Conservation (phyloP, 2,113 vertebrate species). For the Apeltes quadracus region DNA sequence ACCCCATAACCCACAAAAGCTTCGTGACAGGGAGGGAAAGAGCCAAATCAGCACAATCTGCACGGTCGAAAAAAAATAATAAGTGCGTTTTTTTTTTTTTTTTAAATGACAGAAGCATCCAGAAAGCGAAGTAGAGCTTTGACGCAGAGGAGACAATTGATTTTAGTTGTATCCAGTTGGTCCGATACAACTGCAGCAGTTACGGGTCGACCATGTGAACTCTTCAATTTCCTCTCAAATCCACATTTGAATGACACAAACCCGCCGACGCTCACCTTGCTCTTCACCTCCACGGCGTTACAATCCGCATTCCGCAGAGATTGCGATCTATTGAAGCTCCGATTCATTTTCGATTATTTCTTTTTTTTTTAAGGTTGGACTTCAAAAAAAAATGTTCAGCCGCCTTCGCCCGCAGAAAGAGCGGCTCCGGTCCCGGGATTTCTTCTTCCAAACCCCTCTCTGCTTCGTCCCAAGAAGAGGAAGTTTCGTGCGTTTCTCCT, state of each 20-base stretch:
- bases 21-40: slow-evolving; percentile 17
- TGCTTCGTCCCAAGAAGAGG: slow-evolving; percentile 18
- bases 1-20: background rate
- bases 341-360: slow-evolving; percentile 83
- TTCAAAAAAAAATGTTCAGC: slow-evolving; percentile 38
- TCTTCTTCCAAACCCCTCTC: slow-evolving; percentile 4
- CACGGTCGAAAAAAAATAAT: slow-evolving; percentile 24
- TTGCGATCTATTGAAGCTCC: slow-evolving; percentile 92
- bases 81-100: too few relatives aligned
- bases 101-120: slow-evolving; percentile 26
- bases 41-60: slow-evolving; percentile 43
- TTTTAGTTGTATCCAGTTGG: slow-evolving; percentile 17
- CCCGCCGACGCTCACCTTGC: slow-evolving; percentile 85
- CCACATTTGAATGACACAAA: background rate
- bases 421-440: slow-evolving; percentile 57
- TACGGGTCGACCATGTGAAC: slow-evolving; percentile 63
- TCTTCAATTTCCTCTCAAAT: slow-evolving; percentile 2
- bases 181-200: slow-evolving; percentile 14
- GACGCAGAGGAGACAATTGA: background rate
- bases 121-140: background rate
- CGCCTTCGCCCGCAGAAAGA: slow-evolving; percentile 63
- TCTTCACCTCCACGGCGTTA: slow-evolving; percentile 94
- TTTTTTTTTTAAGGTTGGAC: slow-evolving; percentile 9
- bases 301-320: slow-evolving; percentile 86
- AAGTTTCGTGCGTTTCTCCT: slow-evolving; percentile 23